phyloP scores from a whole-genome alignment of 2,797 vertebrate genomes.

The Tadarida brasiliensis region DNA sequence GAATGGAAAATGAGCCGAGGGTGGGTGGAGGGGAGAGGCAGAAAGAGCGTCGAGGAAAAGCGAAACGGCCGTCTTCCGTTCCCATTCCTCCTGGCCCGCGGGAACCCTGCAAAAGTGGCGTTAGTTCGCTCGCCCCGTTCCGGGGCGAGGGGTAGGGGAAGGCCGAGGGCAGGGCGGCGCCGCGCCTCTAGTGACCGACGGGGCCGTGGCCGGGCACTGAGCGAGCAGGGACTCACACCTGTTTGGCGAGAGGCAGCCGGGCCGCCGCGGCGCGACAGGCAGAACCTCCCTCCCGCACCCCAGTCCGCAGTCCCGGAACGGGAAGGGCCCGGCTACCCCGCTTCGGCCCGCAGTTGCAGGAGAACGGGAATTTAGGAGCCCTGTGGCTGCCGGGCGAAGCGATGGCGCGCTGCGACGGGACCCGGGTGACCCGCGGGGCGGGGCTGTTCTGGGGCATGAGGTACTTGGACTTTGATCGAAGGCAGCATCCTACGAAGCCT shows the following conservation, averaged over 20 bases:
- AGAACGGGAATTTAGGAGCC: conserved; percentile 63
- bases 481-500: not conserved
- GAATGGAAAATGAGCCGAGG: conserved; percentile 9
- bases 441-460: conserved; percentile 39
- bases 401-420: not conserved
- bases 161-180: conserved; percentile 48
- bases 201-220: not conserved
- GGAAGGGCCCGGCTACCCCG: not conserved
- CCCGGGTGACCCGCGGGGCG: conserved; percentile 71
- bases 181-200: not conserved
- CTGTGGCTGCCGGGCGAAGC: conserved; percentile 16
- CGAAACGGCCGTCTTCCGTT: conserved; percentile 33
- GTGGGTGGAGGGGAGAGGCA: not conserved
- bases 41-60: conserved; percentile 71
- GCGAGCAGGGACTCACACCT: conserved; percentile 74
- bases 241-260: conserved; percentile 57
- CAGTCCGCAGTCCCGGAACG: conserved; percentile 44
- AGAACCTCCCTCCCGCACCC: conserved; percentile 58
- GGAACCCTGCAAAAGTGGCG: conserved; percentile 31
- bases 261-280: not conserved
- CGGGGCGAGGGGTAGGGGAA: conserved; percentile 29
- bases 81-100: conserved; percentile 9
- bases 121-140: not conserved
- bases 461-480: conserved; percentile 62
- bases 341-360: not conserved